Evolutionary conservation across 2,888 invertebrate species (phyloP).

Genomic region (Tanaodytes sp.): DNA sequence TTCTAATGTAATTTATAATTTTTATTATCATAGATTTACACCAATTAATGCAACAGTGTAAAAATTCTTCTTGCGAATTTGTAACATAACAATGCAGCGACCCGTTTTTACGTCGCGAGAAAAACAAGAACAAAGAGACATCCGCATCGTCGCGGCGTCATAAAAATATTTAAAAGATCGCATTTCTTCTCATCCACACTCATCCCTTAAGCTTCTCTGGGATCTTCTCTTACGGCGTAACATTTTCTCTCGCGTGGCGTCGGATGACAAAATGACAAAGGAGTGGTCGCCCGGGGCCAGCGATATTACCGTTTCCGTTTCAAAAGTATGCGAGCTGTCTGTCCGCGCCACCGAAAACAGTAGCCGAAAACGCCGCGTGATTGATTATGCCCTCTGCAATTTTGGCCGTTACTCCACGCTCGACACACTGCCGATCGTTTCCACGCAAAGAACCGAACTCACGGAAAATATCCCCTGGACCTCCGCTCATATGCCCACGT

Average conservation of each 20-base stretch:
- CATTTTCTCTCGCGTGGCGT: conserved; percentile 47
- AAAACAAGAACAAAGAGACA: too few species aligned
- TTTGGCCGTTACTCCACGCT: conserved; percentile 66
- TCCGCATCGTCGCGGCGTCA: conserved; percentile 21
- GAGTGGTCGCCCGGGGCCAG: conserved; percentile 68
- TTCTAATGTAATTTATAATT: too few species aligned
- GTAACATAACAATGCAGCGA: too few species aligned
- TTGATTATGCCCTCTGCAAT: conserved; percentile 71
- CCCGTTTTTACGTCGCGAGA: too few species aligned
- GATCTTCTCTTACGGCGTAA: conserved; percentile 48
- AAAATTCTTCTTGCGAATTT: too few species aligned
- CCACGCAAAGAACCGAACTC: conserved; percentile 33
- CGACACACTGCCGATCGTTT: conserved; percentile 49
- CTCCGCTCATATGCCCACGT: too few species aligned
- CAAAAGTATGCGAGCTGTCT: conserved; percentile 70
- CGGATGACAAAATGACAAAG: conserved; percentile 72
- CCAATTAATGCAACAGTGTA: too few species aligned
- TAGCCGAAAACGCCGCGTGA: conserved; percentile 66
- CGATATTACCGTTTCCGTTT: conserved; percentile 72
- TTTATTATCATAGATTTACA: too few species aligned
- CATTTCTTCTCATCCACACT: conserved; percentile 37
- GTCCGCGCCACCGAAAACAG: conserved; percentile 51
- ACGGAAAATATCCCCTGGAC: too few species aligned
- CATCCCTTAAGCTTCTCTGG: conserved; percentile 44
- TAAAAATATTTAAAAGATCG: conserved; percentile 45